Evolutionary conservation across 2,113 vertebrate genomes (phyloP).

Genomic region (Conger conger): DNA sequence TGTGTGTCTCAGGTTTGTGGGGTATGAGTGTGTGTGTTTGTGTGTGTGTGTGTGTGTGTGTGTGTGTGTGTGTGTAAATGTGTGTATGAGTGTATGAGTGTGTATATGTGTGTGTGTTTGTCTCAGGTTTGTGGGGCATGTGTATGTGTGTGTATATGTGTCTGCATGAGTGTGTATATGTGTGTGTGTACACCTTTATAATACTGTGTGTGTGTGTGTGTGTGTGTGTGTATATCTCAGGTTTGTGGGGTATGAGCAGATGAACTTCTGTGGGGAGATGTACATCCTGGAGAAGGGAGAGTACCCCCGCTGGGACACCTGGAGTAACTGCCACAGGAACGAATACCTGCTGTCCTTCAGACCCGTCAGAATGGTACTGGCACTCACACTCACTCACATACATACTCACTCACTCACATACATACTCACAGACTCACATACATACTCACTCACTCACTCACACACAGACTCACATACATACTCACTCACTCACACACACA

Average conservation of each 20-base stretch:
- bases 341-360: slow-evolving; percentile 43
- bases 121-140: too few species aligned
- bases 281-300: slow-evolving; percentile 45
- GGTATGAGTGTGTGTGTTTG: neutral
- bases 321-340: slow-evolving; percentile 39
- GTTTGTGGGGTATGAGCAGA: slow-evolving; percentile 41
- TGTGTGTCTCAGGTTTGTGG: too few species aligned
- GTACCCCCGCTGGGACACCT: slow-evolving; percentile 42
- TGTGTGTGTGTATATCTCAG: neutral
- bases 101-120: too few species aligned
- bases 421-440: neutral
- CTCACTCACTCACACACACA: neutral
- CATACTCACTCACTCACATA: too few species aligned
- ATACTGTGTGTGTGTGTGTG: too few species aligned
- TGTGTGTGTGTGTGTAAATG: too few species aligned
- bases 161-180: too few species aligned
- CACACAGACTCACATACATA: neutral
- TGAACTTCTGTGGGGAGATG: slow-evolving; percentile 44
- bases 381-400: too few species aligned
- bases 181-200: too few species aligned
- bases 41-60: neutral
- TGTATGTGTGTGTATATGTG: too few species aligned
- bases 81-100: too few species aligned
- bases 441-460: neutral
- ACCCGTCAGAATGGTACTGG: slow-evolving; percentile 35